Evolutionary conservation across 2,113 vertebrate species (phyloP), one percentile per base, ranked within the genome.

Genomic region (Microcebus griseorufus): DNA sequence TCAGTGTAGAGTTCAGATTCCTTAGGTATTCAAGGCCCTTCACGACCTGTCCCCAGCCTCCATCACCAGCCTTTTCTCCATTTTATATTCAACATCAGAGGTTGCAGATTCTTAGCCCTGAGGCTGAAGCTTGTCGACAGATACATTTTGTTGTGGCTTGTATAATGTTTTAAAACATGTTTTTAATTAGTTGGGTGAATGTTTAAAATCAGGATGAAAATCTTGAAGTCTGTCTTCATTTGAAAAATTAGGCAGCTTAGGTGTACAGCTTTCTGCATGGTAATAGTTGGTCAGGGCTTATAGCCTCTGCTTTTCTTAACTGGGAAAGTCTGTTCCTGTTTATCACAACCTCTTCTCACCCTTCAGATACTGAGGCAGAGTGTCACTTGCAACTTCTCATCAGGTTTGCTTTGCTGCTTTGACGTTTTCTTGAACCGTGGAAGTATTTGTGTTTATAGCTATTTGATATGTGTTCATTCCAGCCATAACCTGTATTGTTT

Each of bases 171-270:
- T 78, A 69, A 67, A 81, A 95, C 78, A 76, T 48, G 9, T 69
- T 93, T 88, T 87, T 94, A 69, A 89, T 86, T 84, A 64, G 48
- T 84, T 84, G 22, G 51, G 45, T 90, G 80, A 84, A 80, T 75
- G 23, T 76, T 94, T 88, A 67, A 96, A 86, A 42, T 93, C 34
- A 62, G 62, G 81, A n/a, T 95, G 37, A 94, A 89, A 86, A 85
- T 92, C 65, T 53, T 51, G 27, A 67, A 89, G 92, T 94, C 75
- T 87, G 3, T 94, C 23, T 79, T 96, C 20, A 32, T 18, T 94
- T 90, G 39, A 86, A 90, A 95, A 73, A 32, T 79, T 10, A 29
- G 67, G 82, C 58, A 29, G 5, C 9, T 48, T 82, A 5, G 10
- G 4, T 86, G 5, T 42, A 29, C 76, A 60, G 18, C 9, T 69